Conservation (phyloP, 2,888 invertebrate genomes). For the Cantharis lateralis region DNA sequence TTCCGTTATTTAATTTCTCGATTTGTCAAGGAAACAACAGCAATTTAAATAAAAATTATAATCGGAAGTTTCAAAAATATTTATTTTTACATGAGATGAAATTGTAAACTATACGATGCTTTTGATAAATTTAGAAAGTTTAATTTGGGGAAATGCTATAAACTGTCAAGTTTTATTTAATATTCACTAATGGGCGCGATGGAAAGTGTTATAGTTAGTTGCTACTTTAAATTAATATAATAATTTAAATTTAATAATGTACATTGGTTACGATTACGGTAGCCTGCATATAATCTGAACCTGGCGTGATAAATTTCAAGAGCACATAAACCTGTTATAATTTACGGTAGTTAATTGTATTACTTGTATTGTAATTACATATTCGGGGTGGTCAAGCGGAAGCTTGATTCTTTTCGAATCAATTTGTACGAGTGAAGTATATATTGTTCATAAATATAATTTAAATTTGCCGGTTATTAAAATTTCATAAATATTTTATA, state of each 20-base stretch:
- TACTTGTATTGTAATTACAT: constrained; percentile 12
- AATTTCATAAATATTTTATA: constrained; percentile 9
- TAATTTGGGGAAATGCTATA: too few relatives aligned
- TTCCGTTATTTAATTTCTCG: background rate
- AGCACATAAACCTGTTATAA: constrained; percentile 20
- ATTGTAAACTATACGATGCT: too few relatives aligned
- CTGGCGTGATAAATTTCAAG: background rate
- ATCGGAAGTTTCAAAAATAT: too few relatives aligned
- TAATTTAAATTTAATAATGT: constrained; percentile 7
- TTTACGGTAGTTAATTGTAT: constrained; percentile 25
- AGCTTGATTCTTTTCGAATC: constrained; percentile 13
- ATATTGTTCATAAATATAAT: constrained; percentile 8
- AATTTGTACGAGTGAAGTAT: constrained; percentile 5
- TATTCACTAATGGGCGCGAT: background rate
- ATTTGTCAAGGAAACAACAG: background rate
- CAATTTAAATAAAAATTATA: too few relatives aligned
- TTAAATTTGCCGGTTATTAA: constrained; percentile 13
- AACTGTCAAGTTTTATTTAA: background rate
- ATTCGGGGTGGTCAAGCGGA: constrained; percentile 25
- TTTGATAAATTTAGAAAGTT: too few relatives aligned
- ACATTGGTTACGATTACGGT: background rate
- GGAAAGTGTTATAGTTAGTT: background rate
- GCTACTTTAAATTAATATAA: constrained; percentile 7
- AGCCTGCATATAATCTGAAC: constrained; percentile 1
- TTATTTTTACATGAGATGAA: too few relatives aligned